Evolutionary conservation across 2,888 invertebrate genomes (phyloP).

Genomic region (Villa cingulata): DNA sequence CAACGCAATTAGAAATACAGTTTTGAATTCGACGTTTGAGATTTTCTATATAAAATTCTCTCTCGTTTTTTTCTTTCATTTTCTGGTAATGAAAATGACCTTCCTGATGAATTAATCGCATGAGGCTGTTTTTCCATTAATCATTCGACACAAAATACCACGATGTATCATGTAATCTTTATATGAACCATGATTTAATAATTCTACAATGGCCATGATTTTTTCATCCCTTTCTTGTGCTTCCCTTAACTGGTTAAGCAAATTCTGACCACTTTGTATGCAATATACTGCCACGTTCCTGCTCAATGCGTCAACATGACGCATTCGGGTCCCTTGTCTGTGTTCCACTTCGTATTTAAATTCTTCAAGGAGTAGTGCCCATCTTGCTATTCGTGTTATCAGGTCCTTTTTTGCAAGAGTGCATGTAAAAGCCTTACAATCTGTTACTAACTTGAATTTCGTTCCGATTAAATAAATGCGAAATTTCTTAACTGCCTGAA

Average conservation of each 20-base stretch:
- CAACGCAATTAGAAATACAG: slow-evolving; percentile 4
- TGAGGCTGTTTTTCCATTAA: no score
- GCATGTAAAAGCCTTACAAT: neutral
- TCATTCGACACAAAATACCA: no score
- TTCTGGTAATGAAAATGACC: neutral
- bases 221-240: no score
- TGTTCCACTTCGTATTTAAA: neutral
- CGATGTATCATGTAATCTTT: no score
- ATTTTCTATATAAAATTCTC: neutral
- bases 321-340: no score
- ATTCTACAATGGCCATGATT: no score
- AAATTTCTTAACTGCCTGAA: neutral
- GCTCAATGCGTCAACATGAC: neutral
- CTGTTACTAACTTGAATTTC: neutral
- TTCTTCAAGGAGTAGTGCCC: neutral
- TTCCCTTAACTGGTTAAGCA: no score
- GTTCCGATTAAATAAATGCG: neutral
- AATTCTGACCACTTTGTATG: no score
- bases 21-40: neutral
- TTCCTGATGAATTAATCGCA: no score
- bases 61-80: neutral
- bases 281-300: neutral
- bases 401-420: neutral
- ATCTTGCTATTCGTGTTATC: neutral
- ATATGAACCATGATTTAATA: no score